A percentile compares a stretch with the other conserved stretches of the same genome.
These are phyloP conservation scores for Orthosia gothica DNA, from an alignment of 2,888 invertebrate genomes.

Conservation along the genomic window DNA sequence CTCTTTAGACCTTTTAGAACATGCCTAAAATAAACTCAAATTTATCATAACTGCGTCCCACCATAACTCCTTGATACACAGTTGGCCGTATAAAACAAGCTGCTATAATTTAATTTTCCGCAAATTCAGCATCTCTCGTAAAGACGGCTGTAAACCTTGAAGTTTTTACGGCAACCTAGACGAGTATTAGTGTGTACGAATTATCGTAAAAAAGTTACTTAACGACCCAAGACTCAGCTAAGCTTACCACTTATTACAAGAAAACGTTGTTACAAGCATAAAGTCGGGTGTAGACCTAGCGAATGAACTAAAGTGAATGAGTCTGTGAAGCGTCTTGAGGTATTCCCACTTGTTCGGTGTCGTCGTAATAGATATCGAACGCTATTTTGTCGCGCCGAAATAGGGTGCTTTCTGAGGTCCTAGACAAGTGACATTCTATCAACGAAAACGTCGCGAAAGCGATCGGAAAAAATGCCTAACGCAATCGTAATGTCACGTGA, in stretches of 20 bases:
- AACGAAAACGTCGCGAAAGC: no score
- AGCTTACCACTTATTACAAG: slow-evolving; percentile 46
- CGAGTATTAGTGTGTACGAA: slow-evolving; percentile 56
- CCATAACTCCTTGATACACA: slow-evolving; percentile 12
- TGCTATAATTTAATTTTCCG: slow-evolving; percentile 56
- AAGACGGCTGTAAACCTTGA: slow-evolving; percentile 60
- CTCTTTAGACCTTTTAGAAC: not conserved
- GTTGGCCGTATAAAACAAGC: slow-evolving; percentile 29
- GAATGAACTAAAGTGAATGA: not conserved
- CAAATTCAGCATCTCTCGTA: slow-evolving; percentile 61
- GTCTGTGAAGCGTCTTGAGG: no score
- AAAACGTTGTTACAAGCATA: slow-evolving; percentile 22
- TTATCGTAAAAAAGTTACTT: slow-evolving; percentile 68
- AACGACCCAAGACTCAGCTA: slow-evolving; percentile 47
- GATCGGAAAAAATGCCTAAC: no score
- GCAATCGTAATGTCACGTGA: no score
- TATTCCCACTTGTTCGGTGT: no score
- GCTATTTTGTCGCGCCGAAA: no score
- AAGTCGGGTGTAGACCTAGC: not conserved
- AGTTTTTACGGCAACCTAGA: slow-evolving; percentile 52
- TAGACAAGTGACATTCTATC: no score
- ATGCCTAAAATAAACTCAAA: not conserved
- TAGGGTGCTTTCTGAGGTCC: no score
- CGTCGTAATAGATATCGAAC: no score
- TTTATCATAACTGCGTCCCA: not conserved